A percentile compares a stretch with the other conserved stretches of the same genome.
Conservation (phyloP, 2,888 invertebrate genomes). For the Lagria hirta region DNA sequence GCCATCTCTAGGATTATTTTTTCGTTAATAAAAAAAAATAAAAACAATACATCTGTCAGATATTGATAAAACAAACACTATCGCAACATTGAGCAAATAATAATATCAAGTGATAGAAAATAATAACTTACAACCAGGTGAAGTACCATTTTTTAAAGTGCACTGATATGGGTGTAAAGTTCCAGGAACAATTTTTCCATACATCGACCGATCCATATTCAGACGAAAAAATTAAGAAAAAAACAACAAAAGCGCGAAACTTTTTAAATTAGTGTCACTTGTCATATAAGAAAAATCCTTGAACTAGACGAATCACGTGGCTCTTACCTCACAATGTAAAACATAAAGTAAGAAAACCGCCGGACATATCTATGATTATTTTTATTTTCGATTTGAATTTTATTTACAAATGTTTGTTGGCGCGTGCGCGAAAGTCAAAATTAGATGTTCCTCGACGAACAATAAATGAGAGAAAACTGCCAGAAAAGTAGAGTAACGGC, state of each 20-base stretch:
- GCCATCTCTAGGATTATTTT: slow-evolving; percentile 17
- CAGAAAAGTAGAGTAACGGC: slow-evolving; percentile 7
- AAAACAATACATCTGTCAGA: slow-evolving; percentile 2
- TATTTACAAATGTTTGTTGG: slow-evolving; percentile 35
- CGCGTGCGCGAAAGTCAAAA: slow-evolving; percentile 45
- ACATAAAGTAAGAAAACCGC: slow-evolving; percentile 21
- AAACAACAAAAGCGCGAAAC: slow-evolving; percentile 36
- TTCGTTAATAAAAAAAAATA: slow-evolving; percentile 6
- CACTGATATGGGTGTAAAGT: slow-evolving; percentile 85
- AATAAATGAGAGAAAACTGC: slow-evolving; percentile 29
- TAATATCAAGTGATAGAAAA: slow-evolving; percentile 6
- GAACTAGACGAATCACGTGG: slow-evolving; percentile 17
- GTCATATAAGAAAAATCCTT: slow-evolving; percentile 3
- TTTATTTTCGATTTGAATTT: slow-evolving; percentile 25
- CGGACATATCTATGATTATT: slow-evolving; percentile 25
- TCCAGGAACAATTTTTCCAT: slow-evolving; percentile 82
- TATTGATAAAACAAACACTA: slow-evolving; percentile 2
- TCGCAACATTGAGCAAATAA: neutral
- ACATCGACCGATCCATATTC: slow-evolving; percentile 85
- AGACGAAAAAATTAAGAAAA: slow-evolving; percentile 15
- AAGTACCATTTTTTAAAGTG: slow-evolving; percentile 78
- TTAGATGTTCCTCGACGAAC: slow-evolving; percentile 44
- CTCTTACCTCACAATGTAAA: slow-evolving; percentile 14
- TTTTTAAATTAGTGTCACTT: slow-evolving; percentile 35
- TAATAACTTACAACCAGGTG: slow-evolving; percentile 82